A percentile compares a stretch with the other conserved stretches of the same genome.
These are phyloP conservation scores for Brachyhypopomus occidentalis DNA, from an alignment of 2,113 vertebrate species.

Conservation along the genomic window DNA sequence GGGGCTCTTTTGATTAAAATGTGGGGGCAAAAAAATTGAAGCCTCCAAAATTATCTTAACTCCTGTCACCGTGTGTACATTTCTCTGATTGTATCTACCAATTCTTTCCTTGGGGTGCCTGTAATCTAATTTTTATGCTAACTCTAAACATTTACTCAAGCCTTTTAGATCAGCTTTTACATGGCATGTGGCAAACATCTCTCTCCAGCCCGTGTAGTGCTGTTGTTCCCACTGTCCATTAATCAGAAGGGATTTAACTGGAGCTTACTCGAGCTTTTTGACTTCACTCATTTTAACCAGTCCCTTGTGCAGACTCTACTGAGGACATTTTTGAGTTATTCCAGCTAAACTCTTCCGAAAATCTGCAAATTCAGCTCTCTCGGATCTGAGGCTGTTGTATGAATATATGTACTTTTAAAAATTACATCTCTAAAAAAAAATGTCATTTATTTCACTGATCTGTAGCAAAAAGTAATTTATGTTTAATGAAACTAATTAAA, in stretches of 20 bases:
- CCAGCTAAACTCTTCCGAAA: too few species aligned
- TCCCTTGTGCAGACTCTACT: too few species aligned
- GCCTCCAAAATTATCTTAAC: conserved; percentile 34
- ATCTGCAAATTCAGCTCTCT: too few species aligned
- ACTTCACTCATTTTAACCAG: background rate
- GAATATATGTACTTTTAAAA: background rate
- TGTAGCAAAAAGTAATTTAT: background rate
- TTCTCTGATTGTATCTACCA: background rate
- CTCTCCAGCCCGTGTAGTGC: background rate
- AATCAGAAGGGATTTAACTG: background rate
- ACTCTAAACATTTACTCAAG: conserved; percentile 47
- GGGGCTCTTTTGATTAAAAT: background rate
- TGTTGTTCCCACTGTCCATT: background rate
- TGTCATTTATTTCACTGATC: background rate
- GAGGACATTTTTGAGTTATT: too few species aligned
- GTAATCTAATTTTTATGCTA: conserved; percentile 20
- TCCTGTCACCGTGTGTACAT: background rate
- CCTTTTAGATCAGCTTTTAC: background rate
- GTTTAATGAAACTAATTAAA: background rate
- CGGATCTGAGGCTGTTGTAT: too few species aligned
- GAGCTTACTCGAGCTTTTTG: background rate
- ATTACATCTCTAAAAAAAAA: background rate
- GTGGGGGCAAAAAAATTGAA: conserved; percentile 1
- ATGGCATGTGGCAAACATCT: conserved; percentile 12
- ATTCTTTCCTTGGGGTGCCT: conserved; percentile 13